Evolutionary conservation across 2,797 vertebrate genomes (phyloP).

Genomic region (Anableps anableps): DNA sequence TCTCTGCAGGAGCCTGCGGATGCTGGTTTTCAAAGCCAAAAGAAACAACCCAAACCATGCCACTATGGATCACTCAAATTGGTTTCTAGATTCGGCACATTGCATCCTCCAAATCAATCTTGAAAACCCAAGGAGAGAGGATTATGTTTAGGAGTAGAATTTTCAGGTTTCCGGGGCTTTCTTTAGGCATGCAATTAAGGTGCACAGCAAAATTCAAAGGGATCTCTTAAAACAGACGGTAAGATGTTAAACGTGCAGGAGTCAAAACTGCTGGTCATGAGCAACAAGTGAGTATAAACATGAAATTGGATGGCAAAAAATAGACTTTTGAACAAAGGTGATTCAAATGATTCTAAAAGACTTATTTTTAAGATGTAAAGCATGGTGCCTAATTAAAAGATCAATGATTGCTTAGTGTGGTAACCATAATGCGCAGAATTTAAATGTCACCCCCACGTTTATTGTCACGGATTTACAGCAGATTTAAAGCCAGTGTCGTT

Average conservation of each 20-base stretch:
- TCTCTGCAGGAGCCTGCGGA: constrained; percentile 96
- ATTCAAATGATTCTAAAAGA: neutral
- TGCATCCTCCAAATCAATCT: constrained; percentile 88
- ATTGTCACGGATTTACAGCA: constrained; percentile 38
- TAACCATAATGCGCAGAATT: constrained; percentile 26
- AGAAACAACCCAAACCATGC: constrained; percentile 82
- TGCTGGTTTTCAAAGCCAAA: constrained; percentile 97
- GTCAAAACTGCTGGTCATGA: constrained; percentile 12
- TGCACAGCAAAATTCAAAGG: constrained; percentile 70
- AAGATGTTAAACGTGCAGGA: constrained; percentile 55
- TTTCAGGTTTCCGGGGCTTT: neutral
- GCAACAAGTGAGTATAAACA: constrained; percentile 32
- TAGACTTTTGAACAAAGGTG: constrained; percentile 3
- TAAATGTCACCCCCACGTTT: constrained; percentile 45
- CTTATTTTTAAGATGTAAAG: constrained; percentile 19
- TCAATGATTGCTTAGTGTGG: constrained; percentile 24
- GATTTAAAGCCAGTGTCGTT: constrained; percentile 30
- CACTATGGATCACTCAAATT: constrained; percentile 44
- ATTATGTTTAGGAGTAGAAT: constrained; percentile 25
- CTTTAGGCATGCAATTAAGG: constrained; percentile 6
- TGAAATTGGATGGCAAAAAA: constrained; percentile 13
- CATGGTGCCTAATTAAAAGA: constrained; percentile 26
- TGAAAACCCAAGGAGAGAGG: constrained; percentile 76
- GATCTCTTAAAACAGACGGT: constrained; percentile 87
- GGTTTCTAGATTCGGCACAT: constrained; percentile 88